phyloP scores from a whole-genome alignment of 2,888 invertebrate species.

The Arge pagana region DNA sequence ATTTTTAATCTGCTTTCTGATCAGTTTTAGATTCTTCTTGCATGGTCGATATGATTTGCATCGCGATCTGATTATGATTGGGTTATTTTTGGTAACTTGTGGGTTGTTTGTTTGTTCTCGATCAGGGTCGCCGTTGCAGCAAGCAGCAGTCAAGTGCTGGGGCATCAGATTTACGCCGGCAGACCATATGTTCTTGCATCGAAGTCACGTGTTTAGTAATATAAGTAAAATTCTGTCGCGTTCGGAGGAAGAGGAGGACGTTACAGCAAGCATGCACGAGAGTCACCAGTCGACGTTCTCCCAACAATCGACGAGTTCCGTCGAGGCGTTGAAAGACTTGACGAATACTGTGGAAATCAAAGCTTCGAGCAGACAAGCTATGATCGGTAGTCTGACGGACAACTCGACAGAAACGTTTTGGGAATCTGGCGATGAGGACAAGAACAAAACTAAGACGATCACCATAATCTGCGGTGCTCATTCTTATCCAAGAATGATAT shows the following conservation, averaged over 20 bases:
- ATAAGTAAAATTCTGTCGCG: constrained; percentile 94
- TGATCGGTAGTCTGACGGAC: constrained; percentile 91
- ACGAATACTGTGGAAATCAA: constrained; percentile 78
- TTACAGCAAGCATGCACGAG: constrained; percentile 64
- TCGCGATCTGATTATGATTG: no score
- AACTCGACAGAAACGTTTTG: constrained; percentile 97
- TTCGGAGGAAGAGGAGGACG: constrained; percentile 80
- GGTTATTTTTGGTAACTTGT: no score
- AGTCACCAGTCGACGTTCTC: constrained; percentile 61
- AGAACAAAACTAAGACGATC: constrained; percentile 87
- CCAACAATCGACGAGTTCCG: constrained; percentile 59
- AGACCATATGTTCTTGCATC: constrained; percentile 90
- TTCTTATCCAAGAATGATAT: constrained; percentile 73
- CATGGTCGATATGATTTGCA: no score
- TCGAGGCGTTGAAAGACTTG: constrained; percentile 75
- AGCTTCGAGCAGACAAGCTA: constrained; percentile 91
- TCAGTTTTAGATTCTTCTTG: no score
- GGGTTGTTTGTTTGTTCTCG: no score
- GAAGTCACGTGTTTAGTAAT: constrained; percentile 92
- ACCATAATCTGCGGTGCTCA: constrained; percentile 70
- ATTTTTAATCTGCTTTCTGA: no score
- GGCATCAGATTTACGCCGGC: constrained; percentile 85
- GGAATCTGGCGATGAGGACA: constrained; percentile 98
- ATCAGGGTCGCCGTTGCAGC: constrained; percentile 74
- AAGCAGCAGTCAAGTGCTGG: constrained; percentile 94